These are phyloP conservation scores for Hybos culiciformis DNA, from an alignment of 2,888 invertebrate genomes.

Conservation along the genomic window DNA sequence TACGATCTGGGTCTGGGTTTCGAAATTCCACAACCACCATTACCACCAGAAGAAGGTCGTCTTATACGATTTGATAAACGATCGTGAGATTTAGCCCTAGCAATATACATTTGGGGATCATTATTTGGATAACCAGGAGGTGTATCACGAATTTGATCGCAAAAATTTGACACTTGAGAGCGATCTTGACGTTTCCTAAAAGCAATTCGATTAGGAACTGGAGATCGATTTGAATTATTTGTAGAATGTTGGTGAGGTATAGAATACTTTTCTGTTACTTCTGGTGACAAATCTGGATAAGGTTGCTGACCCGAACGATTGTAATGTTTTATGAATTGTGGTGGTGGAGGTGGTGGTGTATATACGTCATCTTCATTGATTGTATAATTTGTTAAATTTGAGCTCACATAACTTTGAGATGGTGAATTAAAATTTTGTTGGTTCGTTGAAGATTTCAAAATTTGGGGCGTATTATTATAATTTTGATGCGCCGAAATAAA, in stretches of 20 bases:
- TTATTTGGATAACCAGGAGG: constrained; percentile 25
- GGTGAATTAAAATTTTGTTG: constrained; percentile 16
- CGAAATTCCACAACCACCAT: constrained; percentile 16
- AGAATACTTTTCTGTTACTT: constrained; percentile 32
- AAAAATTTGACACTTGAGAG: constrained; percentile 25
- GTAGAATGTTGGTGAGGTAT: constrained; percentile 33
- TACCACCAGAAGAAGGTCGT: constrained; percentile 15
- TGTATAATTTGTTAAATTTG: not conserved
- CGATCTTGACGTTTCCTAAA: constrained; percentile 27
- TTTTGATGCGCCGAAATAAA: not conserved
- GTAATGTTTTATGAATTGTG: constrained; percentile 22
- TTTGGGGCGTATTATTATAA: not conserved
- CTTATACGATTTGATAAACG: constrained; percentile 25
- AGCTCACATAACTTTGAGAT: constrained; percentile 1
- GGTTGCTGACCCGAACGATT: constrained; percentile 32
- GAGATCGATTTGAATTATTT: constrained; percentile 22
- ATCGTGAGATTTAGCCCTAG: constrained; percentile 32
- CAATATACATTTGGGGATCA: constrained; percentile 16
- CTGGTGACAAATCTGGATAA: constrained; percentile 34
- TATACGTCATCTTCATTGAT: constrained; percentile 2
- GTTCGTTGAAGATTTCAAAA: constrained; percentile 6
- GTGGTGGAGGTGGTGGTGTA: constrained; percentile 1
- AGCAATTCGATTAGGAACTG: constrained; percentile 31
- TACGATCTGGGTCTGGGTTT: constrained; percentile 32
- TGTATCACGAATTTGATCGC: constrained; percentile 34